Evolutionary conservation across 2,113 vertebrate genomes (phyloP), one percentile per base, ranked within the genome.

Genomic region (Sceloporus tristichus): DNA sequence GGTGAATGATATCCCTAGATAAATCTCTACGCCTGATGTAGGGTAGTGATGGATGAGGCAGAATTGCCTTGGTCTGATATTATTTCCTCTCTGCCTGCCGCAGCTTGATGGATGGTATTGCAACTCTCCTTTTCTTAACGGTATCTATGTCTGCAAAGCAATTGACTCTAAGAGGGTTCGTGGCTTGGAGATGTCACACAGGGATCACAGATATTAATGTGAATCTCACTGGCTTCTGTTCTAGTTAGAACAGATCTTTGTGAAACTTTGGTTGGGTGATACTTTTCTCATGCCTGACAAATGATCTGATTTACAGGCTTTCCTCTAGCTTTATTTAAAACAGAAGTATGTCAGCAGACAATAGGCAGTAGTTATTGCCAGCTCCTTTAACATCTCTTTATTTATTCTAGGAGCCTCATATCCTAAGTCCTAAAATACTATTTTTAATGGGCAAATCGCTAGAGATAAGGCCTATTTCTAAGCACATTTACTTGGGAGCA

Each of bases 21-120:
- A 76, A 82, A 82, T 66, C 40, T 82, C 59, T 82, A 19, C 8
- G 65, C 29, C 56, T 88, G 79, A 82, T 82, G 56, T 88, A 66
- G 73, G 6, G 66, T 82, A 76, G 29, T 77, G 79, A 82, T 87
- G 71, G 79, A 87, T 87, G 80, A 87, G 79, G 76, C 71, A 66
- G 29, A 76, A 76, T 82, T 27, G 21, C 56, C 40, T 66, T 25
- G 29, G 40, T 76, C 56, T n/a, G 70, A 82, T 76, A 75, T 82
- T 82, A 77, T 88, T 88, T 88, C 81, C 73, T 82, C 79, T 76
- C 59, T 9, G 38, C 29, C 71, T 11, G 42, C 62, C 86, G 82
- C 21, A 38, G 56, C 21, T 82, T 88, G 80, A 82, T 82, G 80
- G 86, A 88, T 68, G 79, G 8, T 29, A 48, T 54, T 88, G 71